A percentile compares a stretch with the other conserved stretches of the same genome.
Conservation (phyloP, 2,113 vertebrate genomes). For the Anoura caudifer region DNA sequence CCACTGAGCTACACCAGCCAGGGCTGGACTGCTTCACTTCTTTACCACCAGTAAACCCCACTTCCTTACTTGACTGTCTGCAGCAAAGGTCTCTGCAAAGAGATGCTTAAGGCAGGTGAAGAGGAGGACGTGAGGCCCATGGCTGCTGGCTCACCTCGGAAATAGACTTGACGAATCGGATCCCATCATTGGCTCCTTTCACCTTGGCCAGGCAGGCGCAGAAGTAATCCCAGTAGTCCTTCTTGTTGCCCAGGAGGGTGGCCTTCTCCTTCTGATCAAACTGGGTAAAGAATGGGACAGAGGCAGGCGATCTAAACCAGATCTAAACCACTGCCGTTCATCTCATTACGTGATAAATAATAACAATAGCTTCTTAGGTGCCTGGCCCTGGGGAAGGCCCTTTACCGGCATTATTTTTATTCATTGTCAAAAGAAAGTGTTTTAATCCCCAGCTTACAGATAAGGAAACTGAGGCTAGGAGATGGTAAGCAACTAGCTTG, state of each 20-base stretch:
- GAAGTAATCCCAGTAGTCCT: slow-evolving; percentile 99
- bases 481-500: background rate
- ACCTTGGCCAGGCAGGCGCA: slow-evolving; percentile 94
- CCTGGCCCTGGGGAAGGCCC: background rate
- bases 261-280: slow-evolving; percentile 97
- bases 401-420: background rate
- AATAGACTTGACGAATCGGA: slow-evolving; percentile 97
- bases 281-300: slow-evolving; percentile 76
- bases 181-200: slow-evolving; percentile 96
- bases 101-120: background rate
- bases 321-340: background rate
- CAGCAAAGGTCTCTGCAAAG: background rate
- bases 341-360: background rate
- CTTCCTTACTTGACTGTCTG: background rate
- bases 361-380: background rate
- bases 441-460: background rate
- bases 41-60: background rate
- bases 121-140: background rate
- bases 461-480: background rate
- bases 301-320: background rate
- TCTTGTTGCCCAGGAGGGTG: slow-evolving; percentile 91
- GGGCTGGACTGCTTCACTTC: background rate
- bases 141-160: slow-evolving; percentile 85
- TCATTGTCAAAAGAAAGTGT: background rate
- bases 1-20: too few relatives aligned